Evolutionary conservation across 2,888 invertebrate species (phyloP).

Genomic region (Meghimatium bilineatum): DNA sequence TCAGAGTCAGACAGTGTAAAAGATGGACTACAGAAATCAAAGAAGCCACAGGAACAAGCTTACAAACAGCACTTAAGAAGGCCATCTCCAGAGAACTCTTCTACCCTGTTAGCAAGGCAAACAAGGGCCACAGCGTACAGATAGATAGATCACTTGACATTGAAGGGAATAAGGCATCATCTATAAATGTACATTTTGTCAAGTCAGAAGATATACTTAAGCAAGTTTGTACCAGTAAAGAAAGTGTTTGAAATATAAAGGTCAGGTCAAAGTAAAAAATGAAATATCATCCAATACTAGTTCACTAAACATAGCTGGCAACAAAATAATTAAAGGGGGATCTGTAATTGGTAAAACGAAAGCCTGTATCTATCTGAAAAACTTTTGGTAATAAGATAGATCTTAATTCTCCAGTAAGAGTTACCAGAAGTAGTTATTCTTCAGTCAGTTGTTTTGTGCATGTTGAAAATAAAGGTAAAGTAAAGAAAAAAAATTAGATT

Average conservation of each 20-base stretch:
- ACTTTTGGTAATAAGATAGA: background rate
- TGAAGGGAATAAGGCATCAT: background rate
- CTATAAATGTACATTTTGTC: background rate
- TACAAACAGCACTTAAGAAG: too few relatives aligned
- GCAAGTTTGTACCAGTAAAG: conserved; percentile 3
- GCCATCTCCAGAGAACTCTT: too few relatives aligned
- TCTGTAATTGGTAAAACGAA: background rate
- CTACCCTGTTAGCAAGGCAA: too few relatives aligned
- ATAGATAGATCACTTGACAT: conserved; percentile 13
- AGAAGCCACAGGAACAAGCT: too few relatives aligned
- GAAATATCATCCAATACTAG: background rate
- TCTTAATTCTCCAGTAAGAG: background rate
- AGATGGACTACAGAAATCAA: too few relatives aligned
- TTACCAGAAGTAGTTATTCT: background rate
- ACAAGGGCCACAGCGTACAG: too few relatives aligned
- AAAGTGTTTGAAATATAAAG: background rate
- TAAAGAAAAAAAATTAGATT: background rate
- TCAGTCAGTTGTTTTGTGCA: background rate
- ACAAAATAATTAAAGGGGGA: background rate
- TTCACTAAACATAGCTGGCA: background rate
- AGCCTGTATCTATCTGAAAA: background rate
- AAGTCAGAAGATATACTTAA: background rate
- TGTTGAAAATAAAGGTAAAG: background rate
- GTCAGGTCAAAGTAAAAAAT: conserved; percentile 1
- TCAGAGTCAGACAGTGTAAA: too few relatives aligned